A percentile compares a stretch with the other conserved stretches of the same genome.
Evolutionary conservation across 2,113 vertebrate genomes (phyloP).

Genomic region (Synodontis membranacea): DNA sequence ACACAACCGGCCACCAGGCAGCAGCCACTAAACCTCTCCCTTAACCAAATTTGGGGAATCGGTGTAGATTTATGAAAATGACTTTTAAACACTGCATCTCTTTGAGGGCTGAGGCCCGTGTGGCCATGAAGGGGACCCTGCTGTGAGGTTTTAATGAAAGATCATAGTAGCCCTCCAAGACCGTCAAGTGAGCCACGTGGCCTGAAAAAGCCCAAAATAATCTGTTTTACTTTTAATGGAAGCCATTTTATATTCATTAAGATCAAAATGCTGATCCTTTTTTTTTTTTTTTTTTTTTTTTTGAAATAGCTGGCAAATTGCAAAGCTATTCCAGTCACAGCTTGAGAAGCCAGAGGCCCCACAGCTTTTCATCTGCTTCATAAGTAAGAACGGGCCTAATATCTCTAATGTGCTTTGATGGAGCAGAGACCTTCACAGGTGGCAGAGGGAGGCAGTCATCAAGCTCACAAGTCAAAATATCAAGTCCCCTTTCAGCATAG

Average conservation of each 20-base stretch:
- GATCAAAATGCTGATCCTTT: constrained; percentile 98
- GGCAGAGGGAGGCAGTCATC: constrained; percentile 65
- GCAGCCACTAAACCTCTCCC: constrained; percentile 65
- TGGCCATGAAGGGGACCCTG: constrained; percentile 86
- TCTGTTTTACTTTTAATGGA: constrained; percentile 99
- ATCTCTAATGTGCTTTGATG: constrained; percentile 92
- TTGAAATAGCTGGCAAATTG: constrained; percentile 86
- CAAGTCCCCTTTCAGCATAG: constrained; percentile 40
- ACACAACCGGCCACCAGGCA: constrained; percentile 24
- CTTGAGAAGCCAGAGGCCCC: constrained; percentile 92
- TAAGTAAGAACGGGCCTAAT: constrained; percentile 93
- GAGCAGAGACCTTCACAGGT: constrained; percentile 64
- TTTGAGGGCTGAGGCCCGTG: constrained; percentile 86
- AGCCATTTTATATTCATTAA: constrained; percentile 99
- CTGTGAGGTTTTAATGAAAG: constrained; percentile 98
- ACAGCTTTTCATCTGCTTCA: constrained; percentile 91
- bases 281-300: constrained; percentile 56
- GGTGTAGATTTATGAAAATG: constrained; percentile 93
- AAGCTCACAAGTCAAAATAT: constrained; percentile 76
- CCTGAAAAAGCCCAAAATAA: constrained; percentile 93
- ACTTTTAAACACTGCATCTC: constrained; percentile 93
- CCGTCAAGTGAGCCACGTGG: constrained; percentile 85
- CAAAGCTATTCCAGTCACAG: constrained; percentile 99
- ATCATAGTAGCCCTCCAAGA: constrained; percentile 95
- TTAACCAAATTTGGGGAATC: constrained; percentile 86